Base-by-base conservation (phyloP, 2,888 invertebrate species). In the Tachina grossa region DNA sequence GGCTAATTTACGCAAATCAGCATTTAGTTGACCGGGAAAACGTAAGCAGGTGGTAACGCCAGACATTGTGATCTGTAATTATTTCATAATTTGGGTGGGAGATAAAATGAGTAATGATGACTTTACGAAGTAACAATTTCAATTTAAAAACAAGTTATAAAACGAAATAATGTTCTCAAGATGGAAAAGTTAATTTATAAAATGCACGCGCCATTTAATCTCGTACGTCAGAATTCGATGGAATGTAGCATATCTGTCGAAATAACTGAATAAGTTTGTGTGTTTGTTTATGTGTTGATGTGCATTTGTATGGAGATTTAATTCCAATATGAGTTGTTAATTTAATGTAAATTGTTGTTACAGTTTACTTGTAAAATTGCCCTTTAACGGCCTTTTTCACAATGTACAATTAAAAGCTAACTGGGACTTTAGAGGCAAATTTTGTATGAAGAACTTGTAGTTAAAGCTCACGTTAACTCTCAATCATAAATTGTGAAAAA, bases 1-100 rank as follows among this genome's bases (percentile, higher is more conserved):
- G 0, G 97, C 96, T 66, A 97, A 93, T 93, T 98, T 96, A 69
- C 98, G 94, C 10, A 98, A 93, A 92, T 98, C 98, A 0, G 98
- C 97, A 92, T 98, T 98, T 90, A 98, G 93, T 91, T 98, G 98
- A 59, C 98, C 98, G 0, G 98, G 98, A 94, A 98, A 98, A 72
- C 97, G 95, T 14, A 98, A 94, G 87, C 96, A 96, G 0, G 96
- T 96, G 0, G 97, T 97, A n/a, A 97, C 95, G 0, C 97, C 97
- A 0, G 97, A 95, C 95, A 95, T 95, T 43, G 95, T 94, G 66
- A 94, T 88, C 95, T 95, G 11, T 9, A 47, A 43, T 61, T 43
- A 43, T 66, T 22, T 10, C 1, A 51, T 9, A 11, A 13, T 10
- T 71, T 47, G 19, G 9, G 22, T 47, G 5, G 66, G 6, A 66